Conservation (phyloP, 1,140 invertebrate genomes). For the Brachionus asplanchnoidis region DNA sequence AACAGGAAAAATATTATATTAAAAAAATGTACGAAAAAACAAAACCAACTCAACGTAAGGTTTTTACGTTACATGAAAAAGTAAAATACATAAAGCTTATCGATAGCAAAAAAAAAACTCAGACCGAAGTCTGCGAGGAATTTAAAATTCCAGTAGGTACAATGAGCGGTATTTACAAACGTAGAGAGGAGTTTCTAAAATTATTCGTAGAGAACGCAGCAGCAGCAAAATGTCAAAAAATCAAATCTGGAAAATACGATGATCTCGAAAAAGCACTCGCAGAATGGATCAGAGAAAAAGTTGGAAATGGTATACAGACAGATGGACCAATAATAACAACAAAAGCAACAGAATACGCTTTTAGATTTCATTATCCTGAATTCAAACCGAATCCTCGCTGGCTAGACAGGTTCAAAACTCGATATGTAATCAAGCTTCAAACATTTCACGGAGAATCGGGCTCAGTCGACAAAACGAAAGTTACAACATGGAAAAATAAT, state of each 20-base stretch:
- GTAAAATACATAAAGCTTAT: too few species aligned
- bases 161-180: too few species aligned
- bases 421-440: not conserved
- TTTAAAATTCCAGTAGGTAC: too few species aligned
- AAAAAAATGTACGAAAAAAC: not conserved
- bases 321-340: not conserved
- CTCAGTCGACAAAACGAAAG: not conserved
- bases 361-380: not conserved
- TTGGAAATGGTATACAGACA: not conserved
- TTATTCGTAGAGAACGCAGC: not conserved
- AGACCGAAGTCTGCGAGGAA: too few species aligned
- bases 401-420: not conserved
- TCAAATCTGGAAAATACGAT: not conserved
- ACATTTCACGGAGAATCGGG: not conserved
- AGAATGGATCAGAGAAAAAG: not conserved
- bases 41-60: too few species aligned
- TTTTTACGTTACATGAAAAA: too few species aligned
- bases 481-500: conserved; percentile 27
- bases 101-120: too few species aligned
- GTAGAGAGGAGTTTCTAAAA: too few species aligned
- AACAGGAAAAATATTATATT: not conserved
- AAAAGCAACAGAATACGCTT: not conserved
- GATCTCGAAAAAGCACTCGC: not conserved
- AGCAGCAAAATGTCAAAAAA: not conserved
- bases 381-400: not conserved